phyloP scores from a whole-genome alignment of 2,113 vertebrate species.

The Misgurnus mizolepis region DNA sequence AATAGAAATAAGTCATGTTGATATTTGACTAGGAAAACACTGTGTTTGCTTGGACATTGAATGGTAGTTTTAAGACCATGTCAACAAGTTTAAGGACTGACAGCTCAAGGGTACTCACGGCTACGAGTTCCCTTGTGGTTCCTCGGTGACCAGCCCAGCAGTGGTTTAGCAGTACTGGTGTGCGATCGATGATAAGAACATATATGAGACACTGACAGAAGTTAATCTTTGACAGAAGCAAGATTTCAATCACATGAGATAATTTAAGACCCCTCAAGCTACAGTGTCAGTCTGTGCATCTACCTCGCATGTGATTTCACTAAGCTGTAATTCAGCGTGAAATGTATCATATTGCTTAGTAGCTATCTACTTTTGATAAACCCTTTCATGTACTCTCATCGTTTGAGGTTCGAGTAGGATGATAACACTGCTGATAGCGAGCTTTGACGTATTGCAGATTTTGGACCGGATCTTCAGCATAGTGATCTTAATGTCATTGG shows the following conservation, averaged over 20 bases:
- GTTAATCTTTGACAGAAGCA: conserved; percentile 28
- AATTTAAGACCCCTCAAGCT: conserved; percentile 22
- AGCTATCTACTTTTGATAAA: not conserved
- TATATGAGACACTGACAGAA: conserved; percentile 33
- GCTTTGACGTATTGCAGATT: conserved; percentile 43
- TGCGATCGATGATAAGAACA: conserved; percentile 12
- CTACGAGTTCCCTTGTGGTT: conserved; percentile 5
- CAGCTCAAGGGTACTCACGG: conserved; percentile 15
- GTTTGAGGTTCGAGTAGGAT: conserved; percentile 4
- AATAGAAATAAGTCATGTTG: not conserved
- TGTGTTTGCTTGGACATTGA: not conserved
- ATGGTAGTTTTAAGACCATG: not conserved
- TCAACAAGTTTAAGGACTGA: conserved; percentile 23
- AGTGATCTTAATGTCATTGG: conserved; percentile 31
- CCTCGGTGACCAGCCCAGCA: not conserved
- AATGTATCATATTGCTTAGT: not conserved
- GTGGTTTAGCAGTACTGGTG: not conserved
- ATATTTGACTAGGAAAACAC: not conserved
- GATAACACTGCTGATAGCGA: not conserved
- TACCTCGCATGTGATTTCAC: not conserved
- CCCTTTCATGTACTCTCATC: not conserved
- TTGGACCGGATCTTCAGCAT: not conserved
- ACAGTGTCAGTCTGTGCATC: not conserved
- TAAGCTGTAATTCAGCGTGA: not conserved
- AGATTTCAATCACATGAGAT: conserved; percentile 39